Evolutionary conservation across 2,888 invertebrate genomes (phyloP), one percentile per base, ranked within the genome.

Genomic region (Amiota mariae): DNA sequence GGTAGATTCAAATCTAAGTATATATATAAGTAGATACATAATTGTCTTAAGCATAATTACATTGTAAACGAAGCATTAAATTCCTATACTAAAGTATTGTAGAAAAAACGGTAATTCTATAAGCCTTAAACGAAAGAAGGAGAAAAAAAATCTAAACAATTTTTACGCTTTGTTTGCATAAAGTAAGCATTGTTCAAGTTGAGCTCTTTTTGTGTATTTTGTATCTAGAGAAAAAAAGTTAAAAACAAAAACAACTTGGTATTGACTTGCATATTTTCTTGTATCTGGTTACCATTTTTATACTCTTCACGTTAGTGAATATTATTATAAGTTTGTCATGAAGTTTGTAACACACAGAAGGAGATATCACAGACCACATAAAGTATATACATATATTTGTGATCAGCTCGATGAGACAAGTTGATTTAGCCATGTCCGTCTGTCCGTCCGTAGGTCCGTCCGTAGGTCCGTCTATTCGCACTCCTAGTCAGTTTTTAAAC

Each of bases 21-120:
- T 6, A 36, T 2, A 36, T 6, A 6, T 36, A 36, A 2, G 10
- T 15, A 59, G 59, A 18, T 59, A 59, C 59, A 59, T 54, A 54
- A 54, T 54, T 51, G 51, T 68, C 12, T 2, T 24, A 68, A 66
- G 61, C 79, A 77, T 85, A 82, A 85, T 85, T 82, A 81, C 75
- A 36, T 36, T 74, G 78, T 76, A 76, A 83, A 80, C 82, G 81
- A 79, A 82, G 80, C 82, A 77, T 76, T 83, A 83, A 82, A 82
- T 75, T 78, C 36, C 36, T 36, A 36, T 36, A 36, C 3, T 24
- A 2, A 6, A 36, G 36, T 36, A 6, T 36, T 6, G 36, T 36
- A 6, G 36, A 36, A 36, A 73, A 75, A 78, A 78, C 80, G 76
- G 74, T 81, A 85, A 81, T 83, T 85, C 78, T 70, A 76, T 75